Base-by-base conservation (phyloP, 2,888 invertebrate species). In the Caenorhabditis becei region DNA sequence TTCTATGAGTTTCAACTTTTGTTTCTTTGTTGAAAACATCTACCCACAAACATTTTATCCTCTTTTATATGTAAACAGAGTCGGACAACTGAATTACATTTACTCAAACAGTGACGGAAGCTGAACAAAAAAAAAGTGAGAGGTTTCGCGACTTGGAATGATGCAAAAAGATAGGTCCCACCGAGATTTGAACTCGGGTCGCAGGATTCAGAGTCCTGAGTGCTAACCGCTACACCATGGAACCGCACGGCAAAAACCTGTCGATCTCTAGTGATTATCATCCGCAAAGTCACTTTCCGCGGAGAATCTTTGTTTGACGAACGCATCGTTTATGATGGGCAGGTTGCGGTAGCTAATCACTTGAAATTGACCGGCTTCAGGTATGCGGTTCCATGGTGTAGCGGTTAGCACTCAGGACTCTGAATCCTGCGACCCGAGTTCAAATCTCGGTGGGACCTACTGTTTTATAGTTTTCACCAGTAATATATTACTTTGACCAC, bases 191-290 rank as follows among this genome's bases (percentile, higher is more conserved):
- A 86, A 84, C 86, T 84, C 84, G 80, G 77, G 83, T 86, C 84
- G 83, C 86, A 83, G 86, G 84, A 84, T 84, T 84, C 83, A 84
- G 63, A 86, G 86, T 84, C 86, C 84, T 83, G 83, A 83, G 86
- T 86, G 86, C 83, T 86, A 86, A 86, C 84, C 86, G 78, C 83
- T 84, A 86, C 86, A 86, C 86, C 86, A 86, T 83, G 83, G 83
- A 83, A 83, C 83, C 83, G 37, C 28, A 49, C 47, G 20, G 0
- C 26, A 18, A 10, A 14, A 8, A 11, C n/a, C 2, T n/a, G 18
- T 26, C 26, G 1, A 10, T 28, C 8, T n/a, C 26, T 1, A n/a
- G 14, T 51, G 24, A 24, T 51, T 1, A 24, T 47, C 20, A 10
- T 35, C 10, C 35, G 7, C 7, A 8, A 10, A 35, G 35, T 35